These are phyloP conservation scores for Phyto melanocephala DNA, from an alignment of 2,888 invertebrate species.

Conservation along the genomic window DNA sequence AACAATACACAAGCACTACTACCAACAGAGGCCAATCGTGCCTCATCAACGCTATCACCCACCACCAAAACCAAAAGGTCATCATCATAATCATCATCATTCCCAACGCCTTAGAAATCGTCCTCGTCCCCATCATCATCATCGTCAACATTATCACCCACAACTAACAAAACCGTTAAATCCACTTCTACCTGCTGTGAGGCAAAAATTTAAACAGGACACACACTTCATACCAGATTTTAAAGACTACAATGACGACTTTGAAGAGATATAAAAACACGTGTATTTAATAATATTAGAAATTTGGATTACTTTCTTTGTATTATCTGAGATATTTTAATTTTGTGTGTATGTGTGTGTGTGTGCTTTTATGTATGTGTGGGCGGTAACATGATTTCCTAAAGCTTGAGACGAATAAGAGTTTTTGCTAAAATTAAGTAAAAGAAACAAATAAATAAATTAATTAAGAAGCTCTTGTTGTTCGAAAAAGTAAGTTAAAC, in stretches of 20 bases:
- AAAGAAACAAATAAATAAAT: no score
- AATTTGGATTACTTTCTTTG: background rate
- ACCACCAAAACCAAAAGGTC: background rate
- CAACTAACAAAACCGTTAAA: constrained; percentile 35
- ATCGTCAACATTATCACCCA: constrained; percentile 6
- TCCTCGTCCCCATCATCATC: constrained; percentile 2
- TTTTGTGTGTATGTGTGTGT: background rate
- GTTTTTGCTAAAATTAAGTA: no score
- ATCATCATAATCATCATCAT: background rate
- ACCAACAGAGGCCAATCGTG: constrained; percentile 69
- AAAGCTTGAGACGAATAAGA: no score
- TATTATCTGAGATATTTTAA: no score
- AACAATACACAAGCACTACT: constrained; percentile 75
- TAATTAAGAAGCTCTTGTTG: no score
- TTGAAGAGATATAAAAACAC: constrained; percentile 21
- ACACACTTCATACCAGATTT: constrained; percentile 10
- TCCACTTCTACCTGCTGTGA: constrained; percentile 59
- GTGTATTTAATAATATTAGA: constrained; percentile 28
- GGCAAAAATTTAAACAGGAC: constrained; percentile 51
- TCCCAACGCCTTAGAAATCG: background rate
- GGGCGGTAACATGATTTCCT: no score
- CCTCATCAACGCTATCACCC: constrained; percentile 53
- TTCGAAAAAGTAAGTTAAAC: no score
- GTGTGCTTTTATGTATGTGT: background rate
- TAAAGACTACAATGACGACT: constrained; percentile 35